Percentiles rank a stretch among this genome's conserved stretches.
These are phyloP conservation scores for Drosophila mulleri DNA, from an alignment of 2,888 invertebrate species.

Conservation along the genomic window DNA sequence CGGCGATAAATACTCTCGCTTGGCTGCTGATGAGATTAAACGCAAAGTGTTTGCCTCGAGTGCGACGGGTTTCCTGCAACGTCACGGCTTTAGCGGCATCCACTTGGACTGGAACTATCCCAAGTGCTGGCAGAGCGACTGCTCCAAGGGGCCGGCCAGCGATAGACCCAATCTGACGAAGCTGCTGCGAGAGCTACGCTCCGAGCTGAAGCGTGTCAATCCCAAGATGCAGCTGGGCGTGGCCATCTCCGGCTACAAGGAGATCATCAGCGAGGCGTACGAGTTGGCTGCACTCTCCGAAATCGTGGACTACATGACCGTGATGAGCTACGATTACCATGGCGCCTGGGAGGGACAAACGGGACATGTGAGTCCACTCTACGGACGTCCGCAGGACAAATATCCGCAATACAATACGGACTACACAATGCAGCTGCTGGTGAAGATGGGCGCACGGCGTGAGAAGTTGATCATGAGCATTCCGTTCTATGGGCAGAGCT, in stretches of 20 bases:
- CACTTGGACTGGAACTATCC: conserved; percentile 98
- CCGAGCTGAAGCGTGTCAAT: conserved; percentile 78
- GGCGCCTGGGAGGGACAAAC: conserved; percentile 94
- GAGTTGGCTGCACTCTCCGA: conserved; percentile 90
- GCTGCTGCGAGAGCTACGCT: conserved; percentile 88
- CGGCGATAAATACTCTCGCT: conserved; percentile 93
- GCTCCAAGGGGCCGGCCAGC: conserved; percentile 91
- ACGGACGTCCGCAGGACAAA: conserved; percentile 88
- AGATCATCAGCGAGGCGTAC: conserved; percentile 94
- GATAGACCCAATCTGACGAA: conserved; percentile 92
- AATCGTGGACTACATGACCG: conserved; percentile 91
- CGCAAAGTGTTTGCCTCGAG: conserved; percentile 90
- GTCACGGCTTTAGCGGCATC: conserved; percentile 93
- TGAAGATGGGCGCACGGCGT: conserved; percentile 90
- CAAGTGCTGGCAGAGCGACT: conserved; percentile 96
- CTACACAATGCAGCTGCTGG: conserved; percentile 91
- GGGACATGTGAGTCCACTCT: conserved; percentile 93
- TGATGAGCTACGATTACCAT: conserved; percentile 96
- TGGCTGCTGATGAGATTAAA: conserved; percentile 89
- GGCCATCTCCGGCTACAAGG: conserved; percentile 95
- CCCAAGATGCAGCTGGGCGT: conserved; percentile 90
- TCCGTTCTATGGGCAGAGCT: conserved; percentile 95
- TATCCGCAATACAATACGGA: conserved; percentile 92
- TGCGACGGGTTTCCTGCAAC: conserved; percentile 89
- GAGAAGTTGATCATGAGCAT: conserved; percentile 92